Evolutionary conservation across 2,888 invertebrate genomes (phyloP).

Genomic region (Nemurella pictetii): DNA sequence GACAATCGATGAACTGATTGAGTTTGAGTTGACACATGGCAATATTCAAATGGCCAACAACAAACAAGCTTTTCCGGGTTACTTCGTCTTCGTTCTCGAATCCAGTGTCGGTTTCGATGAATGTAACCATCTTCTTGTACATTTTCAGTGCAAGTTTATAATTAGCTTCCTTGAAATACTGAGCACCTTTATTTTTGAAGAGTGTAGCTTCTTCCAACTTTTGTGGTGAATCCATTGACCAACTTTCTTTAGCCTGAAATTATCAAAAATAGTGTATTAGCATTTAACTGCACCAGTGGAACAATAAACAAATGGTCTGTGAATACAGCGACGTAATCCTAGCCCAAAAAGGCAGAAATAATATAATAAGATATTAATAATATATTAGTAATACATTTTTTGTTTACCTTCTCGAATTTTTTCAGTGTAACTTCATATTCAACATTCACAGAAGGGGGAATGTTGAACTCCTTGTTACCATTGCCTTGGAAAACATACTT

Average conservation of each 20-base stretch:
- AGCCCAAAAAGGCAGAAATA: too few relatives aligned
- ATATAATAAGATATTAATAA: too few relatives aligned
- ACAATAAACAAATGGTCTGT: too few relatives aligned
- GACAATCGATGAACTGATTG: conserved; percentile 71
- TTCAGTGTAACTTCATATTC: conserved; percentile 81
- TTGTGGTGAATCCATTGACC: conserved; percentile 79
- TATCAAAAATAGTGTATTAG: too few relatives aligned
- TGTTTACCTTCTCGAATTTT: conserved; percentile 75
- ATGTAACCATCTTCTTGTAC: conserved; percentile 76
- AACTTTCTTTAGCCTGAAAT: conserved; percentile 70
- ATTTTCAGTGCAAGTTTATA: conserved; percentile 79
- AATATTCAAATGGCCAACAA: conserved; percentile 78
- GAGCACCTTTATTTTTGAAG: conserved; percentile 88
- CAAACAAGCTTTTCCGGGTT: conserved; percentile 60
- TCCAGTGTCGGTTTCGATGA: conserved; percentile 60
- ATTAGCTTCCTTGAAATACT: conserved; percentile 82
- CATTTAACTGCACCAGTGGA: too few relatives aligned
- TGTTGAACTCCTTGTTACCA: conserved; percentile 69
- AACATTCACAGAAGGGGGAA: conserved; percentile 78
- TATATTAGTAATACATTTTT: too few relatives aligned
- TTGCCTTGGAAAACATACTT: conserved; percentile 77
- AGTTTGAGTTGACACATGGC: conserved; percentile 79
- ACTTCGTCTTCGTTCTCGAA: conserved; percentile 50
- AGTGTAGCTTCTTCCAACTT: conserved; percentile 79
- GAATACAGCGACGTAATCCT: too few relatives aligned